These are phyloP conservation scores for Podarcis muralis DNA, from an alignment of 2,113 vertebrate genomes.

Conservation along the genomic window DNA sequence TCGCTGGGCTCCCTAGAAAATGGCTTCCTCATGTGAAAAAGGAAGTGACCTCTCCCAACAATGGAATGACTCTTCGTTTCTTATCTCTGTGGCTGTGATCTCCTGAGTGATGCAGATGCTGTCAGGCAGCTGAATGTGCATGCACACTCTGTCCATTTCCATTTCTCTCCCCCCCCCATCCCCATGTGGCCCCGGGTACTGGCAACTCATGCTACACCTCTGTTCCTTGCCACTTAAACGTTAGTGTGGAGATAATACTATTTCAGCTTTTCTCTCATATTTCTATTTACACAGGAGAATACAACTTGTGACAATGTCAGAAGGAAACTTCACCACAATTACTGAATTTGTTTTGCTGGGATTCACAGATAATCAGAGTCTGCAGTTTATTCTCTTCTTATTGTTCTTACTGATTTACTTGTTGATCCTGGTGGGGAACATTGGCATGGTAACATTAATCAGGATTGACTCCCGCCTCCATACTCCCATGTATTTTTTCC, in stretches of 20 bases:
- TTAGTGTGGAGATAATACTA: not conserved
- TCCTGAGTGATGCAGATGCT: too few relatives aligned
- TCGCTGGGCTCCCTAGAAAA: too few relatives aligned
- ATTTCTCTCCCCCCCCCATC: too few relatives aligned
- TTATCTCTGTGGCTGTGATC: too few relatives aligned
- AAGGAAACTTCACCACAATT: not conserved
- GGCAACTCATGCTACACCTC: too few relatives aligned
- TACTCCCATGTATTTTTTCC: slow-evolving; percentile 63
- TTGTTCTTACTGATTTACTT: not conserved
- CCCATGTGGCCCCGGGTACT: too few relatives aligned
- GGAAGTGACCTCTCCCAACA: too few relatives aligned
- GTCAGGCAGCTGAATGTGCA: too few relatives aligned
- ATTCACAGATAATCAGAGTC: not conserved
- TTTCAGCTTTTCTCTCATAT: not conserved
- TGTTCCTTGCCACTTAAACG: too few relatives aligned
- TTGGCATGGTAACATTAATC: not conserved
- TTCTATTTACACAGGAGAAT: not conserved
- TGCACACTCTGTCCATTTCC: too few relatives aligned
- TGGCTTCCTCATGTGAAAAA: too few relatives aligned
- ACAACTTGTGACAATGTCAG: not conserved
- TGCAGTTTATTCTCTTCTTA: not conserved
- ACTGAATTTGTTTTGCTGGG: not conserved
- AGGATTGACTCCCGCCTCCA: slow-evolving; percentile 26
- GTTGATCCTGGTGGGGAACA: not conserved
- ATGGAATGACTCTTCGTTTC: too few relatives aligned